phyloP scores from a whole-genome alignment of 1,140 invertebrate genomes.

The Venturia canescens region DNA sequence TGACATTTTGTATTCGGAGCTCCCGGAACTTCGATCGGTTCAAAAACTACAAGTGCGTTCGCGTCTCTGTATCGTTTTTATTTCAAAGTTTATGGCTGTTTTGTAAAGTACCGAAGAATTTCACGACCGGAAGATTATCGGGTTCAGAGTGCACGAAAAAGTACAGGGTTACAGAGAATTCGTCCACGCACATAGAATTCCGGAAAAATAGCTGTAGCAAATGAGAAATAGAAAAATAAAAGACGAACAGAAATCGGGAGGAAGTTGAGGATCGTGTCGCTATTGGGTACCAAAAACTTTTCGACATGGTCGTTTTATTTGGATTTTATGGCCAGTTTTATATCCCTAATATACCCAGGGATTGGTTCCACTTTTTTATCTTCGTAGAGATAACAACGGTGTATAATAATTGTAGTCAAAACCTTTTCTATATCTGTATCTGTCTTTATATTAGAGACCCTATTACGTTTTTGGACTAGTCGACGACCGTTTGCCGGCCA shows the following conservation, averaged over 20 bases:
- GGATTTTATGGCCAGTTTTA: constrained; percentile 54
- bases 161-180: not conserved
- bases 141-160: not conserved
- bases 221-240: not conserved
- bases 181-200: not conserved
- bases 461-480: constrained; percentile 35
- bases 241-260: not conserved
- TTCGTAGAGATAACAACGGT: constrained; percentile 2
- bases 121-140: not conserved
- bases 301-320: constrained; percentile 55
- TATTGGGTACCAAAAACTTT: constrained; percentile 50
- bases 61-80: not conserved
- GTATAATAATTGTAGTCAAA: not conserved
- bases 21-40: too few relatives aligned
- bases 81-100: not conserved
- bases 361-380: constrained; percentile 50
- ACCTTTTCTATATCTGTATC: not conserved
- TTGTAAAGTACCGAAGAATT: not conserved
- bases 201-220: not conserved
- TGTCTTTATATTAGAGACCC: not conserved
- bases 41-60: not conserved
- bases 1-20: too few relatives aligned
- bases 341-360: constrained; percentile 54
- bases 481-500: not conserved
- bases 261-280: not conserved